These are phyloP conservation scores for Pseudopipra pipra DNA, from an alignment of 2,113 vertebrate genomes.

Conservation along the genomic window DNA sequence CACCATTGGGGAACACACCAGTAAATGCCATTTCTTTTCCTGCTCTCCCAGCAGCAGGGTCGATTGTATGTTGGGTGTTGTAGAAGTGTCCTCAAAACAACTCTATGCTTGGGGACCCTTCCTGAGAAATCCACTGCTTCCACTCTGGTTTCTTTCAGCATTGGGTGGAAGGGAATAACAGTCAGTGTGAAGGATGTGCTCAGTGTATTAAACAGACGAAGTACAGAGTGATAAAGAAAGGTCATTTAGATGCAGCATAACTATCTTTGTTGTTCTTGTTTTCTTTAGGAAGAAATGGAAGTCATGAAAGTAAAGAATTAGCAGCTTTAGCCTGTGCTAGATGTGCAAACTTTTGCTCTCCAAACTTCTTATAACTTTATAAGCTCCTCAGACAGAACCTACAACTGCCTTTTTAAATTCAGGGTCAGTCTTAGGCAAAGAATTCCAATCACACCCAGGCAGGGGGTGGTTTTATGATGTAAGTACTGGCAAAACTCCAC, in stretches of 20 bases:
- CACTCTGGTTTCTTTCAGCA: neutral
- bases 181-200: neutral
- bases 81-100: neutral
- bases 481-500: conserved; percentile 59
- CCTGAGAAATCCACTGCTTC: neutral
- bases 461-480: conserved; percentile 63
- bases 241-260: conserved; percentile 14
- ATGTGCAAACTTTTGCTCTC: neutral
- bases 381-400: conserved; percentile 32
- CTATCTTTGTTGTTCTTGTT: conserved; percentile 17
- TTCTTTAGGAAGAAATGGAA: conserved; percentile 14
- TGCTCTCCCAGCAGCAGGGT: neutral
- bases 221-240: conserved; percentile 23
- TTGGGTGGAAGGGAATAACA: neutral
- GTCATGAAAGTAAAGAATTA: conserved; percentile 10
- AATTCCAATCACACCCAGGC: conserved; percentile 62
- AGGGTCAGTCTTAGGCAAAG: conserved; percentile 42
- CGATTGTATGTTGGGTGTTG: neutral
- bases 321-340: neutral
- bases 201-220: neutral
- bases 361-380: conserved; percentile 30
- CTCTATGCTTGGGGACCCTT: neutral
- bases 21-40: neutral
- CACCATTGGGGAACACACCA: neutral
- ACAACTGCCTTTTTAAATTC: conserved; percentile 40